Percentiles rank a stretch among this genome's conserved stretches.
Evolutionary conservation across 2,888 invertebrate genomes (phyloP).

Genomic region (Leptothorax acervorum): DNA sequence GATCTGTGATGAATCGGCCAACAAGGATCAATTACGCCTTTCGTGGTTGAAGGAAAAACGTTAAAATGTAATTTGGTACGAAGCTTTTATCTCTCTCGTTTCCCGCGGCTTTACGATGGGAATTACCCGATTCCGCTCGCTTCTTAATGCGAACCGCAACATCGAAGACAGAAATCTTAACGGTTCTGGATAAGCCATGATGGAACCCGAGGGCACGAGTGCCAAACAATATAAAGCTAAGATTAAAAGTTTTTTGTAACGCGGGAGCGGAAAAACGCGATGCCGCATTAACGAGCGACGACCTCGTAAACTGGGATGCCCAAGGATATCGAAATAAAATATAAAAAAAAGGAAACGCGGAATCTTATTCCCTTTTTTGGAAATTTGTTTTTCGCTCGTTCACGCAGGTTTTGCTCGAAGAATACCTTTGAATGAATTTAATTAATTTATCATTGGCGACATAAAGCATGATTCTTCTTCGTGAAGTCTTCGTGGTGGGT

Average conservation of each 20-base stretch:
- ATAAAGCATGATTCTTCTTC: background rate
- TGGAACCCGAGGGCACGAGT: constrained; percentile 57
- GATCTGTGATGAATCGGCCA: background rate
- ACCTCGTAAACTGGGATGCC: constrained; percentile 61
- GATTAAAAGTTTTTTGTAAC: constrained; percentile 78
- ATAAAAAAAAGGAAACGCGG: background rate
- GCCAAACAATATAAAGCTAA: constrained; percentile 67
- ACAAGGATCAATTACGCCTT: background rate
- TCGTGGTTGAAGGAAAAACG: background rate
- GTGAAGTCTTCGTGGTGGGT: background rate
- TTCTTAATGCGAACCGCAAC: constrained; percentile 55
- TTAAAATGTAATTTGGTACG: constrained; percentile 24
- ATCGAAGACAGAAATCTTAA: constrained; percentile 72
- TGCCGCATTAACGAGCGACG: constrained; percentile 64
- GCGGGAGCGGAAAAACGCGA: constrained; percentile 55
- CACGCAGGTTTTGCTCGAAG: background rate
- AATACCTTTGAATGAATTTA: background rate
- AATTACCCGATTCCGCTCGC: background rate
- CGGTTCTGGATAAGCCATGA: constrained; percentile 58
- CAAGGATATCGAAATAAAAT: constrained; percentile 57
- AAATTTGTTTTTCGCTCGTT: background rate
- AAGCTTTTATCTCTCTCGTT: constrained; percentile 27
- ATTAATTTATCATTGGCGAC: background rate
- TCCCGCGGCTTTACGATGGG: background rate
- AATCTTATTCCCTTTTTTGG: background rate